Conservation (phyloP, 2,113 vertebrate genomes). For the Pseudopodoces humilis region DNA sequence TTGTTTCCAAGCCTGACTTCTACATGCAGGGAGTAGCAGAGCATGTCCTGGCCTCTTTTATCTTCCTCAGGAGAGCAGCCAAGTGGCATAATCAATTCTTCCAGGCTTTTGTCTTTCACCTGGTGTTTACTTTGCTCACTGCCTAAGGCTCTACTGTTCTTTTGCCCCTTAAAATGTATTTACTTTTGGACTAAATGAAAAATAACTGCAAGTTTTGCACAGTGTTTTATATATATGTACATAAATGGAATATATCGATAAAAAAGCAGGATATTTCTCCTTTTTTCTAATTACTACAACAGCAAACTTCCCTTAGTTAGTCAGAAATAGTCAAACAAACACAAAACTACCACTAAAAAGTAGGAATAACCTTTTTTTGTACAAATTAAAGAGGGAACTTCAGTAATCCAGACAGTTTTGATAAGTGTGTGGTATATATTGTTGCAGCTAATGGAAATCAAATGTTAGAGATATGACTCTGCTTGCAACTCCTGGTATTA, state of each 20-base stretch:
- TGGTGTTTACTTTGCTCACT: conserved; percentile 66
- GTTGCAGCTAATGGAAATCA: conserved; percentile 25
- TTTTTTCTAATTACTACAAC: background rate
- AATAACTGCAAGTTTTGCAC: conserved; percentile 7
- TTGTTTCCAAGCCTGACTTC: conserved; percentile 67
- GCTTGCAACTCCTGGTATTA: background rate
- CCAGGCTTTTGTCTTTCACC: conserved; percentile 70
- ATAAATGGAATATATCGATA: background rate
- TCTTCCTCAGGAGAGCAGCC: conserved; percentile 73
- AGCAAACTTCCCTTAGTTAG: background rate
- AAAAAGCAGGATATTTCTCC: background rate
- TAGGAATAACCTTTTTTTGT: background rate
- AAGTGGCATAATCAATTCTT: conserved; percentile 76
- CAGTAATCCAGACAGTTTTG: background rate
- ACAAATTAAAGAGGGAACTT: conserved; percentile 9
- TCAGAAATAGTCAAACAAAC: background rate
- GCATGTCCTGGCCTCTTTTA: conserved; percentile 71
- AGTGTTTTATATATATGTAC: background rate
- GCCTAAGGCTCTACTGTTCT: conserved; percentile 20
- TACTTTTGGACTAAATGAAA: conserved; percentile 7
- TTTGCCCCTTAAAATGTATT: conserved; percentile 40
- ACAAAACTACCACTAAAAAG: background rate
- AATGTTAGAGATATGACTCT: background rate
- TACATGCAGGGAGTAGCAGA: conserved; percentile 67
- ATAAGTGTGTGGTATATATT: background rate